Conservation (phyloP, 2,888 invertebrate genomes). For the Diarsia dahlii region DNA sequence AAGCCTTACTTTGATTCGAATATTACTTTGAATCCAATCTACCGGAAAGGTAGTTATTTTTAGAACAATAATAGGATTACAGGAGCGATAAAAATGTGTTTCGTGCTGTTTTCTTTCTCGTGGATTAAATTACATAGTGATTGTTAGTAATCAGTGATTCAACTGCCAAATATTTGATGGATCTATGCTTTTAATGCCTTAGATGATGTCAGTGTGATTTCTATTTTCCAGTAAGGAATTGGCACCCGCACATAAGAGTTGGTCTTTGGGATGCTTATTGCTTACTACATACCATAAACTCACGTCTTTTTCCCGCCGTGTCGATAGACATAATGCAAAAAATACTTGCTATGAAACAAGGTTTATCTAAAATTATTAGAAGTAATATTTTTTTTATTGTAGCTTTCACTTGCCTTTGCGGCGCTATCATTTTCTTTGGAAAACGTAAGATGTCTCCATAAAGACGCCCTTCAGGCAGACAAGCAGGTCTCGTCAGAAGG, state of each 20-base stretch:
- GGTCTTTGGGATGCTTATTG: not conserved
- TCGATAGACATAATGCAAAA: not conserved
- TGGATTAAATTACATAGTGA: slow-evolving; percentile 45
- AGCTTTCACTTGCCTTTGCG: no score
- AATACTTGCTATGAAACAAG: not conserved
- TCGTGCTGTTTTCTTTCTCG: slow-evolving; percentile 9
- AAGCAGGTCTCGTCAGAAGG: no score
- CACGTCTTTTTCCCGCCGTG: not conserved
- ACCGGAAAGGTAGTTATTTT: slow-evolving; percentile 1
- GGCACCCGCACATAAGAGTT: slow-evolving; percentile 2
- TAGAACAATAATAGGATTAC: slow-evolving; percentile 26
- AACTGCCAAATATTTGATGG: slow-evolving; percentile 57
- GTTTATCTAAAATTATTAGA: no score
- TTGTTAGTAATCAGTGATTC: slow-evolving; percentile 33
- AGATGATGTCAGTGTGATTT: slow-evolving; percentile 15
- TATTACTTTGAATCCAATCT: slow-evolving; percentile 32
- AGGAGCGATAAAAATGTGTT: slow-evolving; percentile 18
- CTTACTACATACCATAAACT: no score
- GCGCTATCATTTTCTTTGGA: no score
- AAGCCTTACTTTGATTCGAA: slow-evolving; percentile 19
- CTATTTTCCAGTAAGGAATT: slow-evolving; percentile 4
- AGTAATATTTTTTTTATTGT: no score
- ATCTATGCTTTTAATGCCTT: slow-evolving; percentile 48
- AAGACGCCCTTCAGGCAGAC: no score
- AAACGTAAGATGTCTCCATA: no score